These are phyloP conservation scores for Cabera pusaria DNA, from an alignment of 2,888 invertebrate genomes.

Conservation along the genomic window DNA sequence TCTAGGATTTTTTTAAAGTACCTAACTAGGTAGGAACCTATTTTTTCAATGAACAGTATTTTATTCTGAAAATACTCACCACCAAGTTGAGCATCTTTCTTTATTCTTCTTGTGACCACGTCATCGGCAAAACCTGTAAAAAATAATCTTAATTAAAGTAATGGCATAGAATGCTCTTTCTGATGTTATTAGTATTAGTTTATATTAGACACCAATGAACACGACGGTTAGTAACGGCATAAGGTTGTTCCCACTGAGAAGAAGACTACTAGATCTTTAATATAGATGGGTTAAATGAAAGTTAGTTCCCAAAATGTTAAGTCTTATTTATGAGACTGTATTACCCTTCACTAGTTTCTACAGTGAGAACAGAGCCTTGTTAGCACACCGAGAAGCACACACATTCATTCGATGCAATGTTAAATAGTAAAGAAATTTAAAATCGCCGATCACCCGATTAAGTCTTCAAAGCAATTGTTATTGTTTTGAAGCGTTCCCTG, in stretches of 20 bases:
- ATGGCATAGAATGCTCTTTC: neutral
- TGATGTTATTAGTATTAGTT: slow-evolving; percentile 8
- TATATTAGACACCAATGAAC: slow-evolving; percentile 53
- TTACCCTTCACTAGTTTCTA: neutral
- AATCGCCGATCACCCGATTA: slow-evolving; percentile 12
- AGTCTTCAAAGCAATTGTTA: slow-evolving; percentile 34
- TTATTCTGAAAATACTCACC: slow-evolving; percentile 58
- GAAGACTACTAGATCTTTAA: too few species aligned
- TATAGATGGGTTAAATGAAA: too few species aligned
- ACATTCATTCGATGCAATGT: slow-evolving; percentile 30
- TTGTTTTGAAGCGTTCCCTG: slow-evolving; percentile 26
- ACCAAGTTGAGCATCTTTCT: slow-evolving; percentile 79
- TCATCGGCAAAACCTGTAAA: slow-evolving; percentile 79
- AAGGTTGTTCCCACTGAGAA: slow-evolving; percentile 23
- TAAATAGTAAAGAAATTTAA: slow-evolving; percentile 17
- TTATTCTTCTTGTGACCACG: slow-evolving; percentile 77
- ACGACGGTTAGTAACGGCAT: slow-evolving; percentile 45
- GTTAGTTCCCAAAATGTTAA: too few species aligned
- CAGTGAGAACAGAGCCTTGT: slow-evolving; percentile 53
- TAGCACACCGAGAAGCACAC: slow-evolving; percentile 78
- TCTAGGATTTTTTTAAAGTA: too few species aligned
- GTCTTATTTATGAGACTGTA: neutral
- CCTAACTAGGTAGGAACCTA: too few species aligned
- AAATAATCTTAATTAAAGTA: slow-evolving; percentile 22
- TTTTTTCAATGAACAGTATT: too few species aligned